Base-by-base conservation (phyloP, 2,888 invertebrate species). In the Limnephilus marmoratus region DNA sequence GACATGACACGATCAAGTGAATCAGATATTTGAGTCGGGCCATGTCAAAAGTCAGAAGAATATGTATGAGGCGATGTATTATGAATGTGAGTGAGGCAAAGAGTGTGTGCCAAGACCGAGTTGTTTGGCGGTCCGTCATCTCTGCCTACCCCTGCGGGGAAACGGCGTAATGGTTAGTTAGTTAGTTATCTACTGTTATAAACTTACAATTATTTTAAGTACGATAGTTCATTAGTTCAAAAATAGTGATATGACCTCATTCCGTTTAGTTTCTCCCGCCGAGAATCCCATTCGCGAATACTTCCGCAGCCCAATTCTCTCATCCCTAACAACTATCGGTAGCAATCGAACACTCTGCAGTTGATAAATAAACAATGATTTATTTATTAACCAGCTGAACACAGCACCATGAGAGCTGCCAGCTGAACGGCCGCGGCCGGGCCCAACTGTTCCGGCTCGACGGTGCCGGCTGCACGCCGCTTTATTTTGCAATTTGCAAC, bases 331-430 rank as follows among this genome's bases (percentile, higher is more conserved):
- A 18, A 83, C 37, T 34, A n/a, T 37, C 68, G 49, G 53, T 31
- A 31, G 49, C 24, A 18, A 31, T 53, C 45, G 86, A 86, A n/a
- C 86, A 49, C 24, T 45, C 86, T 41, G 29, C 86, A 31, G 87
- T 87, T 68, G 87, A 49, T 87, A 87, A 87, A 87, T 87, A 87
- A 87, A 87, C 87, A 53, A 31, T 31, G 87, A 31, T 34, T 68
- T 87, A 31, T 87, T 87, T 86, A 18, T 86, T 86, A 49, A 29
- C 34, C 29, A 49, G 29, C 86, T 29, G 86, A 24, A 13, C 13
- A 49, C 85, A 24, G 81, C 81, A 31, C 12, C 31, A 45, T 24
- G 83, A 18, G 83, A 34, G 83, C 82, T 18, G 82, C 31, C 31
- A 34, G 34, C 82, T 34, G 34, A 15, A 37, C 82, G 34, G 34